Evolutionary conservation across 2,797 vertebrate genomes (phyloP), one percentile per base, ranked within the genome.

Genomic region (Premnoplex brunnescens): DNA sequence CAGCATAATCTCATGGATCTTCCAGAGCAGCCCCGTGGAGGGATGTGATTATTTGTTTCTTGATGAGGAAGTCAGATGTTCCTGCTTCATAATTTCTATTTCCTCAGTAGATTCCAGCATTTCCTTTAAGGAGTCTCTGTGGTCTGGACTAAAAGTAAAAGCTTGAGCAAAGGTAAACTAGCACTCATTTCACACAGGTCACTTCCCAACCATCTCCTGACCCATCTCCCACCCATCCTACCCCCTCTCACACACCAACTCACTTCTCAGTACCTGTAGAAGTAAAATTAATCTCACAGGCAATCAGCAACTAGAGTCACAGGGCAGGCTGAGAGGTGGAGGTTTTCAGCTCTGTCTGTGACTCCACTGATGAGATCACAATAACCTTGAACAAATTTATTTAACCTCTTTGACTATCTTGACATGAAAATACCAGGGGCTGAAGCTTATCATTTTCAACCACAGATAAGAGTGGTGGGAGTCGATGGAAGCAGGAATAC

Each of bases 21-120:
- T 74, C 67, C 54, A 60, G 69, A 74, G 14, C 26, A 19, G 12
- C 3, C 27, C 46, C 14, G 3, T 2, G 7, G 55, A 88, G 22
- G n/a, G 20, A 48, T 48, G 7, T 36, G 55, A 67, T 88, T 85
- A 81, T 59, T 62, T 54, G 32, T 76, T 88, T 79, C 77, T 41
- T 89, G 69, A 84, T 81, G 80, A 89, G 56, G 86, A 95, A 77
- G 20, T 94, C 88, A 79, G 66, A 85, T n/a, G 28, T 49, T 60
- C 58, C 48, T 75, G 26, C 39, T 95, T 82, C 1, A 1, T 69
- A 41, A 76, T 88, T 91, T 74, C 56, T 88, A 8, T 64, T 80
- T 93, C 48, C 48, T 91, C 39, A 15, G 26, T 44, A 60, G 39
- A 66, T 84, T 75, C 32, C 21, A 54, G 21, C 30, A 52, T 88